Base-by-base conservation (phyloP, 2,888 invertebrate species). In the Drosophila engyochracea region DNA sequence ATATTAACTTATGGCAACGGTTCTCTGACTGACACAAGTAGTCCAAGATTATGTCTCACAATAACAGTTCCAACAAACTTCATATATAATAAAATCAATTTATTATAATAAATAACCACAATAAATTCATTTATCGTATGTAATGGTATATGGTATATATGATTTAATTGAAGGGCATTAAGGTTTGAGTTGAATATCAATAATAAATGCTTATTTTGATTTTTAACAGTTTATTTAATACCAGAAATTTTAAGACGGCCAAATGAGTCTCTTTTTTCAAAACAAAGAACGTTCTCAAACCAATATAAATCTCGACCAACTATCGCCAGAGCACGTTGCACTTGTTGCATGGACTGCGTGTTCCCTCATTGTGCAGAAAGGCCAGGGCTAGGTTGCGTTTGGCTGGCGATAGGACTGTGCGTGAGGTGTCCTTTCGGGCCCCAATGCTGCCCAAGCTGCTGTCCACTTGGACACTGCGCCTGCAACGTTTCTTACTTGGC, bases 361-460 rank as follows among this genome's bases (percentile, higher is more conserved):
- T 4, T 6, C 51, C 9, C 44, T 76, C 53, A 10, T 66, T 81
- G 47, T 70, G 65, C 65, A 73, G 37, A 9, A 85, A 85, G 1
- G 85, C 89, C 0, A 85, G 55, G 7, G 89, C 68, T 10, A 85
- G 52, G 22, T 86, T 63, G 4, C 85, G 84, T 7, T 89, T 85
- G 49, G 84, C 81, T 16, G 87, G 86, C 0, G 75, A 72, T 1
- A 81, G 28, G 0, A 52, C 64, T 1, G 75, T 70, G 2, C 62
- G 66, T 0, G 84, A 76, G 37, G 66, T 52, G 16, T 22, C 49
- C 49, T 59, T 30, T 5, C 52, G 10, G 4, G 31, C 63, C 1
- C 47, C 79, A 28, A 86, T 70, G 70, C 89, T 89, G 55, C 84
- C 79, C 65, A 83, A 55, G 52, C 86, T 86, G 57, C 71, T 86